These are phyloP conservation scores for Holacanthus passer DNA, from an alignment of 2,113 vertebrate species.

Conservation along the genomic window DNA sequence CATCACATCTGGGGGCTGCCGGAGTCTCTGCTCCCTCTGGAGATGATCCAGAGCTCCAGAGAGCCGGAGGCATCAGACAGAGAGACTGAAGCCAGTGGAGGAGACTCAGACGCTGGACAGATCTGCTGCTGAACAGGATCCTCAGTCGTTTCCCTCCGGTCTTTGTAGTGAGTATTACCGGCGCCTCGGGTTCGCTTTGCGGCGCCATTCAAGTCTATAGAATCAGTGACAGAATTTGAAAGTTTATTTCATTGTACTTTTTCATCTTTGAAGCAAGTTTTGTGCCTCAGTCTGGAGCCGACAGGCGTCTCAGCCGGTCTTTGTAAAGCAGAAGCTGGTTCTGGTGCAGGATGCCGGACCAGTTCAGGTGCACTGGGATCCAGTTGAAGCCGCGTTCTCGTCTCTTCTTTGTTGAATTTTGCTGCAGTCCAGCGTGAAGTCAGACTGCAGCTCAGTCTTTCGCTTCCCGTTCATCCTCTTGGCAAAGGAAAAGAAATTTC, in stretches of 20 bases:
- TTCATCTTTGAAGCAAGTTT: not conserved
- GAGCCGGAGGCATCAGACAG: slow-evolving; percentile 35
- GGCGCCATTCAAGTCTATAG: not conserved
- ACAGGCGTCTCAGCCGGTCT: not conserved
- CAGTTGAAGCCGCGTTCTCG: not conserved
- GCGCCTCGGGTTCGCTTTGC: too few species aligned
- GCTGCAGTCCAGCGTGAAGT: slow-evolving; percentile 27
- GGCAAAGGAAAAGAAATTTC: not conserved
- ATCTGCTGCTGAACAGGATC: slow-evolving; percentile 45
- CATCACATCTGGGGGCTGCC: not conserved
- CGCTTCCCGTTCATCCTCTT: not conserved
- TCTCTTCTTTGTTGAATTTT: slow-evolving; percentile 4
- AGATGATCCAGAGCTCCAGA: slow-evolving; percentile 34
- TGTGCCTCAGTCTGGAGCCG: not conserved
- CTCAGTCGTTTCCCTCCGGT: not conserved
- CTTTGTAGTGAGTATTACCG: slow-evolving; percentile 7
- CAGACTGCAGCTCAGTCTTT: not conserved
- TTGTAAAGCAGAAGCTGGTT: not conserved
- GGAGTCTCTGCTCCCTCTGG: not conserved
- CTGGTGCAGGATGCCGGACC: not conserved
- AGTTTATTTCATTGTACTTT: not conserved
- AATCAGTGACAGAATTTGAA: not conserved
- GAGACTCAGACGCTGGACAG: not conserved
- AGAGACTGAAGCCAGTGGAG: slow-evolving; percentile 42
- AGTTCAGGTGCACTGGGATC: not conserved